phyloP scores from a whole-genome alignment of 2,113 vertebrate species.

The Erythrocebus patas region DNA sequence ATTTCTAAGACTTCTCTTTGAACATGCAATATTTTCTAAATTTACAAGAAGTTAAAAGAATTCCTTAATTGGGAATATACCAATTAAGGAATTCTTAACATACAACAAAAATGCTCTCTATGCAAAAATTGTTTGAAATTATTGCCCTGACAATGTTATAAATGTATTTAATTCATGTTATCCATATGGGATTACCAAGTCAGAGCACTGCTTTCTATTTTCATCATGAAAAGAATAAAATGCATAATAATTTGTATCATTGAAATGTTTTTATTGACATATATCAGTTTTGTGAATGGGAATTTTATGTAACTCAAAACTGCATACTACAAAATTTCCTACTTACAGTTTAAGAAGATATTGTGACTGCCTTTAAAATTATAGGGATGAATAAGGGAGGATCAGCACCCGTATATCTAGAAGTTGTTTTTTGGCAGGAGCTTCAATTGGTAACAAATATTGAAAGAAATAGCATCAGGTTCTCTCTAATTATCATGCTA shows the following conservation, averaged over 20 bases:
- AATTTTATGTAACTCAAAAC: neutral
- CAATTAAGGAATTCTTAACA: neutral
- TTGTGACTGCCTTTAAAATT: neutral
- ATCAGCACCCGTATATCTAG: neutral
- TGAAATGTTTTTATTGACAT: neutral
- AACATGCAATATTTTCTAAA: neutral
- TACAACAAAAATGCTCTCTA: neutral
- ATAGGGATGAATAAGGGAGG: neutral
- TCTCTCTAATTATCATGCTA: neutral
- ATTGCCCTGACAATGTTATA: neutral
- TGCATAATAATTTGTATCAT: neutral
- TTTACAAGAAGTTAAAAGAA: neutral
- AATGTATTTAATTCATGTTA: neutral
- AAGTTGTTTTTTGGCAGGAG: neutral
- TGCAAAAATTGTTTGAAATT: neutral
- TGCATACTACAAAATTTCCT: neutral
- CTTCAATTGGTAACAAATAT: neutral
- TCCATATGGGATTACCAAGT: neutral
- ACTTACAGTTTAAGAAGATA: neutral
- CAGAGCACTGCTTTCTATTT: neutral
- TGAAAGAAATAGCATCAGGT: neutral
- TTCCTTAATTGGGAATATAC: neutral
- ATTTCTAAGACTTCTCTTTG: neutral
- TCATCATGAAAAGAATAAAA: neutral
- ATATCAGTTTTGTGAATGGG: neutral